phyloP scores from a whole-genome alignment of 2,888 invertebrate genomes.

The Melinaea menophilus region DNA sequence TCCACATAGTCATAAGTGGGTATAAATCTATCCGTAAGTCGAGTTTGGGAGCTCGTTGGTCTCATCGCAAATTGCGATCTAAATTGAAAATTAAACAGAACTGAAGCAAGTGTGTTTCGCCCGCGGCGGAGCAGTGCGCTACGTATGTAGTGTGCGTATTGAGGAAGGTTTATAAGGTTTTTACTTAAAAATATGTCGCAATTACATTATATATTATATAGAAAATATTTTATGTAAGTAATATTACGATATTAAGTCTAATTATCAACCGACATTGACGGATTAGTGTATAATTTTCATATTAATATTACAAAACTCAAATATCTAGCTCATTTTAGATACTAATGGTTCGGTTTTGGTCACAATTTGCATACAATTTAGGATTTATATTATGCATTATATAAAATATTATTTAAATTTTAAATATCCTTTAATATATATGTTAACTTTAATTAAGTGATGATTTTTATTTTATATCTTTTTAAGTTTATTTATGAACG shows the following conservation, averaged over 20 bases:
- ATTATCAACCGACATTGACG: neutral
- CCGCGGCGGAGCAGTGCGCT: constrained; percentile 35
- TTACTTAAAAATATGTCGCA: neutral
- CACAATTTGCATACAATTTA: neutral
- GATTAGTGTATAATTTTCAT: constrained; percentile 7
- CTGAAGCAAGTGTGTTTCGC: constrained; percentile 37
- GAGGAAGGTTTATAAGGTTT: constrained; percentile 4
- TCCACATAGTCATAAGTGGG: constrained; percentile 50
- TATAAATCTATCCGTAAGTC: constrained; percentile 74
- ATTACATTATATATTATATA: neutral
- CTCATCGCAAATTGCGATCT: constrained; percentile 78
- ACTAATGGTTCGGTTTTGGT: neutral
- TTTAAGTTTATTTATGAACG: no score
- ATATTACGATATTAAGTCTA: neutral
- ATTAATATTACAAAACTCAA: constrained; percentile 1
- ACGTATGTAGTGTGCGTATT: constrained; percentile 16
- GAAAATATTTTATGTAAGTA: neutral
- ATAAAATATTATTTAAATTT: neutral
- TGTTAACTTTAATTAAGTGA: no score
- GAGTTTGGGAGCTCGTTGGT: constrained; percentile 68
- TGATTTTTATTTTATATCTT: no score
- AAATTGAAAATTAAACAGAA: constrained; percentile 79
- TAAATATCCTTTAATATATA: no score
- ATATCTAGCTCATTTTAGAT: constrained; percentile 3
- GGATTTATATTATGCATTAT: constrained; percentile 1